Base-by-base conservation (phyloP, 2,797 vertebrate species). In the Rachycentron canadum region DNA sequence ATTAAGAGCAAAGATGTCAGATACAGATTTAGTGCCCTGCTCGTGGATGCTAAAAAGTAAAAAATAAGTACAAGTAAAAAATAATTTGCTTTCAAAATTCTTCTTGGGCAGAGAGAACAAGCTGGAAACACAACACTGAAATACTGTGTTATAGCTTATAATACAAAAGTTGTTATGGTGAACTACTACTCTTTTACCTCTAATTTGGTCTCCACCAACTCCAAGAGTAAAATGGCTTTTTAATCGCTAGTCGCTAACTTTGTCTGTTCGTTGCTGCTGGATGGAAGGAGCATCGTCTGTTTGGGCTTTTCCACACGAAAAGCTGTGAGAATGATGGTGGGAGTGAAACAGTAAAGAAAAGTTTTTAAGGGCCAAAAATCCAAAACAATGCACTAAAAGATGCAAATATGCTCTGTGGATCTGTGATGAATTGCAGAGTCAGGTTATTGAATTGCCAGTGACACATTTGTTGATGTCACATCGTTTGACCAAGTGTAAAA, bases 1-100 rank as follows among this genome's bases (percentile, higher is more conserved):
- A 41, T 26, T 53, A 40, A 45, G 11, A 47, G 36, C 55, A 59
- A 16, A 59, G 19, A 75, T 52, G 58, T 66, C 50, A 72, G 52
- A 8, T 28, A 64, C 66, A 36, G 41, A 69, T 74, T 62, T 61
- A 65, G n/a, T 32, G n/a, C 50, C 28, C 53, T 36, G 32, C 59
- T 69, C 43, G 36, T 40, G 53, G 43, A 66, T 49, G 68, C 52
- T 78, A n/a, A 12, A 43, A 41, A 62, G 32, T 45, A 19, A n/a
- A n/a, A n/a, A n/a, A n/a, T n/a, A 11, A 45, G 38, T 36, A 21
- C 2, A 30, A 38, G 3, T 25, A 7, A 34, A 55, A 34, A n/a
- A n/a, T n/a, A 7, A 14, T 4, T 5, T 36, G 14, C 3, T 9
- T 40, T 32, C 3, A 14, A 47, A 43, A 69, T 47, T 4, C 17